Base-by-base conservation (phyloP, 2,888 invertebrate genomes). In the Acleris literana region DNA sequence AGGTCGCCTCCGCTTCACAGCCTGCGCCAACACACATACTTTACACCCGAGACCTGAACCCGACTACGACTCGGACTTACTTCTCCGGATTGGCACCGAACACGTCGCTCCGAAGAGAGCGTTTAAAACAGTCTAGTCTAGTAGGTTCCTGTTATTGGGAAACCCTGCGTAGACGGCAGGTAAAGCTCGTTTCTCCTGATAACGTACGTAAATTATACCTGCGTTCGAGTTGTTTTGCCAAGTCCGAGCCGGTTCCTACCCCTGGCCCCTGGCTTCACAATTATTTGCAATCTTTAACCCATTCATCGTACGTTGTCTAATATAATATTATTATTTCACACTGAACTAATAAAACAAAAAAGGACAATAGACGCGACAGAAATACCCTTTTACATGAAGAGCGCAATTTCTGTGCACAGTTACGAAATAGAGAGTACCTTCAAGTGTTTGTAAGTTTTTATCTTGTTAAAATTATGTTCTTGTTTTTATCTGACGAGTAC, bases 1-100 rank as follows among this genome's bases (percentile, higher is more conserved):
- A 49, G 69, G 44, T 70, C 70, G 72, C 72, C 72, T 70, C 68
- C 70, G 70, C 61, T 25, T 25, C 55, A 48, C 59, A 61, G 63
- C 71, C 71, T 69, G 70, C 60, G 16, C 44, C 16, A 5, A 44
- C 5, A n/a, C 44, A 13, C 44, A 11, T 5, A 16, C 16, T 5
- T 44, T n/a, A 44, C 44, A 5, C 0, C 4, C n/a, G 16, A 16
- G 11, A 1, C 29, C 29, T 29, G 1, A 2, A 29, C 29, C 44
- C 5, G 5, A n/a, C 44, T 13, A 44, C 13, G 4, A 44, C 44
- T 5, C 5, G 4, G 5, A n/a, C 6, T 44, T 16, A 44, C 25
- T 25, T 29, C 6, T 29, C 29, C 29, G 29, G 7, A 29, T 29
- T 1, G 29, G 7, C 29, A 7, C 29, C 29, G 25, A 6, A 29